These are phyloP conservation scores for Drosophila subquinaria DNA, from an alignment of 2,888 invertebrate species.

Conservation along the genomic window DNA sequence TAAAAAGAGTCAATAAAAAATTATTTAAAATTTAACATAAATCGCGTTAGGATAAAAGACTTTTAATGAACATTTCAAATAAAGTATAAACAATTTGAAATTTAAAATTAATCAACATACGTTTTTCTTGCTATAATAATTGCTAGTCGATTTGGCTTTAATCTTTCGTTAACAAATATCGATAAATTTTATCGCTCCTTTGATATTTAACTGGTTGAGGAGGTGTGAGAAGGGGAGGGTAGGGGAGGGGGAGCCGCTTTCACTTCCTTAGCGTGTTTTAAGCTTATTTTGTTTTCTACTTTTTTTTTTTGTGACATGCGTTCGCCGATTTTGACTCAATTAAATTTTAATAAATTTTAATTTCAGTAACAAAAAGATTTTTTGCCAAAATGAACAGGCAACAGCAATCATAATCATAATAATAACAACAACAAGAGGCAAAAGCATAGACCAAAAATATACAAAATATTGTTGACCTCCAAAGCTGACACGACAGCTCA, in stretches of 20 bases:
- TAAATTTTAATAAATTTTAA: slow-evolving; percentile 76
- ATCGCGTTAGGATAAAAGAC: no score
- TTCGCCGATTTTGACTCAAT: slow-evolving; percentile 64
- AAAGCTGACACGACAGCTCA: slow-evolving; percentile 77
- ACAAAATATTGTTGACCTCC: slow-evolving; percentile 72
- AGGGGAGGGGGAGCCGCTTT: slow-evolving; percentile 13
- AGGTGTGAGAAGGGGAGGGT: not conserved
- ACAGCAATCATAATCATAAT: slow-evolving; percentile 17
- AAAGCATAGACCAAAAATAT: slow-evolving; percentile 47
- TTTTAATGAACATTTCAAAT: not conserved
- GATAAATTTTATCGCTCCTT: not conserved
- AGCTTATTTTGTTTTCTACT: slow-evolving; percentile 20
- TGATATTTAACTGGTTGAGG: not conserved
- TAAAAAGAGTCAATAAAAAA: no score
- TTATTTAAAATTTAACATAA: no score
- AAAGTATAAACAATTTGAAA: not conserved
- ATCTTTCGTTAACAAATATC: not conserved
- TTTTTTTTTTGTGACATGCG: slow-evolving; percentile 37
- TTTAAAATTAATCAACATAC: no score
- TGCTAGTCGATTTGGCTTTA: not conserved
- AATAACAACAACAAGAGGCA: slow-evolving; percentile 17
- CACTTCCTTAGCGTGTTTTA: slow-evolving; percentile 29
- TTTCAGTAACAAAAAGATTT: slow-evolving; percentile 63
- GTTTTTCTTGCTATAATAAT: not conserved
- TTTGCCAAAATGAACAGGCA: slow-evolving; percentile 43